phyloP scores from a whole-genome alignment of 2,113 vertebrate species.

The Pleuronectes platessa region DNA sequence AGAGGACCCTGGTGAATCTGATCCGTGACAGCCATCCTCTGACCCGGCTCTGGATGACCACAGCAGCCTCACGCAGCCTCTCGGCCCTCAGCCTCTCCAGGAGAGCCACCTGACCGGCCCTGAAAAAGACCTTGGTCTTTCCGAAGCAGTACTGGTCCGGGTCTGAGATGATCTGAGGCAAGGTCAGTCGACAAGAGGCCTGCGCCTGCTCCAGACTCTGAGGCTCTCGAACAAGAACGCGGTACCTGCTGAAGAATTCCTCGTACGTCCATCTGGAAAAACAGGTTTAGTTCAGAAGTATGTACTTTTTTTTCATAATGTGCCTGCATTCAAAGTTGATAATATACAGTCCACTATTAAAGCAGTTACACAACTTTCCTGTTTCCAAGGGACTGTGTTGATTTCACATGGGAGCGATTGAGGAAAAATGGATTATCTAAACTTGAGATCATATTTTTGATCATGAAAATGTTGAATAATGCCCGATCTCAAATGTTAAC shows the following conservation, averaged over 20 bases:
- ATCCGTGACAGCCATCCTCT: slow-evolving; percentile 80
- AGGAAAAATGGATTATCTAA: neutral
- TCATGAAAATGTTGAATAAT: no score
- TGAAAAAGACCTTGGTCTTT: slow-evolving; percentile 81
- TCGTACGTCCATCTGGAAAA: slow-evolving; percentile 78
- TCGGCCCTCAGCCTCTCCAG: slow-evolving; percentile 81
- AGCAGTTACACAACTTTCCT: neutral
- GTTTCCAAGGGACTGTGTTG: neutral
- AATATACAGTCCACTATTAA: neutral
- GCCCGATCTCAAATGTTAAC: no score
- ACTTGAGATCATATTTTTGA: no score
- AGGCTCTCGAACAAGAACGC: slow-evolving; percentile 70
- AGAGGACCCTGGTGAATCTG: slow-evolving; percentile 34
- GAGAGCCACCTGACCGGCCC: slow-evolving; percentile 81
- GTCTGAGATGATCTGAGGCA: slow-evolving; percentile 79
- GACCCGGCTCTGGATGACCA: slow-evolving; percentile 79
- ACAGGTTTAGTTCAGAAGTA: neutral
- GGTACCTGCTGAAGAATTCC: slow-evolving; percentile 83
- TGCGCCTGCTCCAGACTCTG: slow-evolving; percentile 42
- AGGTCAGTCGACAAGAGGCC: slow-evolving; percentile 63
- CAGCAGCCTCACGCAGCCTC: slow-evolving; percentile 71
- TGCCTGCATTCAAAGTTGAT: neutral
- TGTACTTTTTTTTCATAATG: neutral
- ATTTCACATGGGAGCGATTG: neutral
- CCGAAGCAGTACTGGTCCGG: slow-evolving; percentile 80